Evolutionary conservation across 2,113 vertebrate species (phyloP).

Genomic region (Neolamprologus modestus): DNA sequence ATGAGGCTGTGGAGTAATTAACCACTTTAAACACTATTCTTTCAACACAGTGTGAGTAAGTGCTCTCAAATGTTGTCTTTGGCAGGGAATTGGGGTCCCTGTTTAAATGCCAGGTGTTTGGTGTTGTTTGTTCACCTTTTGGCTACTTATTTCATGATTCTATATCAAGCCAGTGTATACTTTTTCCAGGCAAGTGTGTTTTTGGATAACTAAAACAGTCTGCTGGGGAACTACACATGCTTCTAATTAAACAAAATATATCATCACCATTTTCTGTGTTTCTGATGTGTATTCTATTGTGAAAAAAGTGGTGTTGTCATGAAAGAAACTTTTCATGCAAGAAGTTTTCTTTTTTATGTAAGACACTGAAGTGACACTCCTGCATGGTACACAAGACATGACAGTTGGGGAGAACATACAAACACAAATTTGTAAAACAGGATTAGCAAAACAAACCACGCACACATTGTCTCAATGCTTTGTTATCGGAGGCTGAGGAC

Average conservation of each 20-base stretch:
- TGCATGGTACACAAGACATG: background rate
- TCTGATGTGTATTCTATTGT: background rate
- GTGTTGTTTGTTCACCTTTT: background rate
- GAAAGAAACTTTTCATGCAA: background rate
- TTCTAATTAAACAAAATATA: background rate
- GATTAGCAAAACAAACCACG: background rate
- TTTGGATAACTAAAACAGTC: background rate
- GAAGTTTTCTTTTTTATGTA: background rate
- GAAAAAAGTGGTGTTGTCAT: accelerated
- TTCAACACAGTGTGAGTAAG: background rate
- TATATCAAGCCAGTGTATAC: background rate
- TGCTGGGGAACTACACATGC: background rate
- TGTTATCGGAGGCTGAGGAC: background rate
- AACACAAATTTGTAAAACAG: background rate
- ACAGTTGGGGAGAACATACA: background rate
- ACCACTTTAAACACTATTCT: background rate
- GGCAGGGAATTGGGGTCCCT: background rate
- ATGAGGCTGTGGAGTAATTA: background rate
- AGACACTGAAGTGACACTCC: background rate
- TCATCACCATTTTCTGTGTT: background rate
- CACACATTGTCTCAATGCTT: background rate
- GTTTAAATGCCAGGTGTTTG: background rate
- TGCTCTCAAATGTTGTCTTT: background rate
- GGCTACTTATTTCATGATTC: background rate
- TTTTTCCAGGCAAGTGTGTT: background rate